Evolutionary conservation across 1,140 invertebrate species (phyloP).

Genomic region (Hycleus phaleratus): DNA sequence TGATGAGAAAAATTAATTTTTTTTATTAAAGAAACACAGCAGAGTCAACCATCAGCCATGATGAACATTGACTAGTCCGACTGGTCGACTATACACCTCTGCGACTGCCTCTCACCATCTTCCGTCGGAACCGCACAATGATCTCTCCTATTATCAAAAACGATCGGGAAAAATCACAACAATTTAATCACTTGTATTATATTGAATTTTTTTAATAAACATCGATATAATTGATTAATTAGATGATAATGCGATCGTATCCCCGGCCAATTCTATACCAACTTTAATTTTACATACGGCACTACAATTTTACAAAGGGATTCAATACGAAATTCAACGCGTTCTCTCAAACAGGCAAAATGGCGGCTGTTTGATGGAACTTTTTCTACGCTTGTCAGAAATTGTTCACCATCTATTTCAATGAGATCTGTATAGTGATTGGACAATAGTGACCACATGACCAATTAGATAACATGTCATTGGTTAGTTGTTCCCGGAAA

Average conservation of each 20-base stretch:
- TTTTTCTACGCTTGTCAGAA: constrained; percentile 86
- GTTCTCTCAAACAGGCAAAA: constrained; percentile 68
- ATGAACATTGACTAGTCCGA: constrained; percentile 50
- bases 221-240: constrained; percentile 33
- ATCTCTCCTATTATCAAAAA: constrained; percentile 43
- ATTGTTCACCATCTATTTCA: constrained; percentile 64
- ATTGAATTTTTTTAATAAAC: constrained; percentile 36
- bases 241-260: constrained; percentile 27
- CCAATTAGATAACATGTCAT: constrained; percentile 30
- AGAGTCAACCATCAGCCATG: constrained; percentile 60
- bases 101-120: constrained; percentile 55
- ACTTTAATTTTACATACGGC: constrained; percentile 33
- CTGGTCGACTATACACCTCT: constrained; percentile 45
- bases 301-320: constrained; percentile 36
- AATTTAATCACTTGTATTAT: constrained; percentile 31
- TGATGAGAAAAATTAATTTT: too few relatives aligned
- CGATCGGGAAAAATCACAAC: neutral
- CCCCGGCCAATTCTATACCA: constrained; percentile 32
- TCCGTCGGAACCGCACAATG: constrained; percentile 56
- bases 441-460: constrained; percentile 50
- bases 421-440: constrained; percentile 46
- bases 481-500: constrained; percentile 42
- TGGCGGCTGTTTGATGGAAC: constrained; percentile 86
- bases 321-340: constrained; percentile 59
- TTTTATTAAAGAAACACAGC: constrained; percentile 32